Evolutionary conservation across 1,140 invertebrate genomes (phyloP), one percentile per base, ranked within the genome.

Genomic region (Leptinotarsa lineolata): DNA sequence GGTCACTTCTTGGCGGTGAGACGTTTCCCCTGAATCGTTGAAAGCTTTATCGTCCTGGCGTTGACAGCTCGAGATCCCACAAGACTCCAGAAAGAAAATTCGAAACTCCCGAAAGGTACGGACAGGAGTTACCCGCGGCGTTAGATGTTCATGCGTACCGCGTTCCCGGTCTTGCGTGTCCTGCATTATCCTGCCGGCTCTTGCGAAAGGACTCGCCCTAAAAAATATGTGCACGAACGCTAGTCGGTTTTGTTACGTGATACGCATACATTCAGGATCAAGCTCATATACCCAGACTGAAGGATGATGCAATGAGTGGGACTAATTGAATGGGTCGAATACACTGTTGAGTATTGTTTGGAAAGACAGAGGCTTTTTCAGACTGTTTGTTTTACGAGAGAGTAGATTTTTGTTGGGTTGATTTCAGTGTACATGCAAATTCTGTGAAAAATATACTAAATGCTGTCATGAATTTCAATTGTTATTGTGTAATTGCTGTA

Each of bases 181-280:
- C 63, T 74, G 73, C 68, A 74, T 74, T 74, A 64, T 65, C 30
- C 68, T 54, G 48, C 48, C n/a, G 48, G 48, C 30, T 39, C 30
- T 63, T 64, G 21, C 61, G 18, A 74, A 68, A 66, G 18, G 46
- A 70, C 64, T 71, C 64, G 22, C 45, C 66, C 68, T 64, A 48
- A 71, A 74, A 74, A 74, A 74, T 74, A 74, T 74, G 68, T 74
- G 73, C 73, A 74, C 73, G 73, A 74, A 74, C 73, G 39, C 18
- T 60, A 21, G 68, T 70, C 64, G 61, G 48, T 74, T 66, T 48
- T 68, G 24, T 39, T 70, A 74, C 73, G 73, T 74, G 73, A 63
- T 59, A 22, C 44, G 65, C 63, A 74, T 74, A 59, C 16, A 22
- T 22, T 22, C 60, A 18, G 15, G 48, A 54, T 15, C 15, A 54